These are phyloP conservation scores for Chionoecetes opilio DNA, from an alignment of 1,140 invertebrate species.

Conservation along the genomic window DNA sequence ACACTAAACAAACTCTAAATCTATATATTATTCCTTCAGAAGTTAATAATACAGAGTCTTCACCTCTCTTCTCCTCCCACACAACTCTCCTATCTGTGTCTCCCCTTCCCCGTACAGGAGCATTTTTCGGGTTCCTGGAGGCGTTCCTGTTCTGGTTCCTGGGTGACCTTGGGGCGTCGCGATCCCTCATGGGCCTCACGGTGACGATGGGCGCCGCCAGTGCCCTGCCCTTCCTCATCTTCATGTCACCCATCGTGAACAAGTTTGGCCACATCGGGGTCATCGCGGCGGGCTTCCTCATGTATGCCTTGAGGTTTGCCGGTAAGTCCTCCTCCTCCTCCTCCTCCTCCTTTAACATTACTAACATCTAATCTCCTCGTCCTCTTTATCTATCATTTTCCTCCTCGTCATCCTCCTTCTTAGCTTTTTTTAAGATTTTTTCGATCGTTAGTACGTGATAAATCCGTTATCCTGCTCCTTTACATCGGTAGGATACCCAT, in stretches of 20 bases:
- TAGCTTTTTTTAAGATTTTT: too few relatives aligned
- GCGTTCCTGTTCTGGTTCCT: slow-evolving; percentile 94
- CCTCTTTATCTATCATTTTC: neutral
- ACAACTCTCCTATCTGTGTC: too few relatives aligned
- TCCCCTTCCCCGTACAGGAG: slow-evolving; percentile 85
- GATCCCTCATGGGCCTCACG: slow-evolving; percentile 92
- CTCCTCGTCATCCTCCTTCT: neutral
- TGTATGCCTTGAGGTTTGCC: slow-evolving; percentile 90
- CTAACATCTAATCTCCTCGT: neutral
- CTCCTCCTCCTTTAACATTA: neutral
- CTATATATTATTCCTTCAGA: too few relatives aligned
- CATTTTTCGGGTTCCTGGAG: slow-evolving; percentile 93
- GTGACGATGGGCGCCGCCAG: slow-evolving; percentile 91
- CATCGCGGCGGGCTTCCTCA: slow-evolving; percentile 91
- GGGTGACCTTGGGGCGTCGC: slow-evolving; percentile 90
- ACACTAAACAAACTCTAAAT: too few relatives aligned
- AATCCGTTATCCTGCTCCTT: too few relatives aligned
- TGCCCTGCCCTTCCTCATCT: slow-evolving; percentile 90
- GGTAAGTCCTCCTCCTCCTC: slow-evolving; percentile 87
- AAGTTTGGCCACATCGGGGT: slow-evolving; percentile 92
- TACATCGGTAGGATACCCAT: too few relatives aligned
- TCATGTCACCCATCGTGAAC: slow-evolving; percentile 91
- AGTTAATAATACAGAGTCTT: too few relatives aligned
- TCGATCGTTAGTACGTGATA: too few relatives aligned
- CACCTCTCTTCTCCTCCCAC: neutral